Evolutionary conservation across 2,113 vertebrate genomes (phyloP).

Genomic region (Morone chrysops): DNA sequence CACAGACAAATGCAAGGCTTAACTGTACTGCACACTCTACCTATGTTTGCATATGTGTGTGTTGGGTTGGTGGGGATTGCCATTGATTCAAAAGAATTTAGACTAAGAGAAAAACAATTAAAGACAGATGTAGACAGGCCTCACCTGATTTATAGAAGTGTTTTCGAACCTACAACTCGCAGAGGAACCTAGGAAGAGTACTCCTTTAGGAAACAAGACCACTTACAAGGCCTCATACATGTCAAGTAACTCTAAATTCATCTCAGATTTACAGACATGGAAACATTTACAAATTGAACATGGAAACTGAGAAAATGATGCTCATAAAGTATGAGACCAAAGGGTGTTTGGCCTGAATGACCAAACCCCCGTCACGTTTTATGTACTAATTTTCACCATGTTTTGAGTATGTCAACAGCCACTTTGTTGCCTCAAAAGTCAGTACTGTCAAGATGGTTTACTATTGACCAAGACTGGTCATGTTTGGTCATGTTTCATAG

Average conservation of each 20-base stretch:
- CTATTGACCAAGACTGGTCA: no score
- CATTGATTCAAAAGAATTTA: slow-evolving; percentile 16
- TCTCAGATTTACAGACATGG: not conserved
- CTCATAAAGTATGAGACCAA: not conserved
- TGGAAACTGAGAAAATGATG: not conserved
- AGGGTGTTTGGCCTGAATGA: no score
- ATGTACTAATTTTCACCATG: not conserved
- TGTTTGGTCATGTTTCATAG: no score
- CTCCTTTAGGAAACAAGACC: not conserved
- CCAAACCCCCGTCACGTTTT: not conserved
- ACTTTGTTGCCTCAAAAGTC: no score
- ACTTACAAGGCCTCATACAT: not conserved
- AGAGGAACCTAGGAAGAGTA: slow-evolving; percentile 10
- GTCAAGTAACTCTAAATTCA: not conserved
- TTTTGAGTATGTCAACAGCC: not conserved
- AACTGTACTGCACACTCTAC: not conserved
- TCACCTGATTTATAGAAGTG: slow-evolving; percentile 45
- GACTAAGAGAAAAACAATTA: not conserved
- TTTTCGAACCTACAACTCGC: slow-evolving; percentile 20
- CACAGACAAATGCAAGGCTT: not conserved
- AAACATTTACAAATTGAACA: not conserved
- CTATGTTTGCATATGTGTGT: not conserved
- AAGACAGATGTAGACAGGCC: slow-evolving; percentile 56
- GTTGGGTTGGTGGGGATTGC: not conserved
- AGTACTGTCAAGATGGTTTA: no score